Conservation (phyloP, 2,888 invertebrate genomes). For the Alentia gelatinosa region DNA sequence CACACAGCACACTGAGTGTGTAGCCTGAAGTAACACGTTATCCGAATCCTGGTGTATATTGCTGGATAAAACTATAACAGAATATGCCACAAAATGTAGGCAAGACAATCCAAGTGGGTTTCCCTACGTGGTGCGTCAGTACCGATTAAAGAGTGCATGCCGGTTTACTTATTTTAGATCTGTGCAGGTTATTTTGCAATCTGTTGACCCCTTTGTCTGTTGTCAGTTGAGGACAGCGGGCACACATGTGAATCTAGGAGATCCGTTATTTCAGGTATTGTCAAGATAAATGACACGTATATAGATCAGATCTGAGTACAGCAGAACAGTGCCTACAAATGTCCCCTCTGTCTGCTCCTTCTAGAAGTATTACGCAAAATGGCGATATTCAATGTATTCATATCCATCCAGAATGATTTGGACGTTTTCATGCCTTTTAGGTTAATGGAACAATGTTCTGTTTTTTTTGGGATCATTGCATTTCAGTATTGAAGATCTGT, state of each 20-base stretch:
- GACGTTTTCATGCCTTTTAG: not conserved
- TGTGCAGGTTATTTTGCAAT: not conserved
- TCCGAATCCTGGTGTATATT: not conserved
- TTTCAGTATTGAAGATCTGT: slow-evolving; percentile 40
- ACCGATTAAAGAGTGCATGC: not conserved
- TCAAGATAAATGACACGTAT: not conserved
- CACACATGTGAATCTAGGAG: not conserved
- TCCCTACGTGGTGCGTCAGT: not conserved
- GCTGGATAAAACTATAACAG: not conserved
- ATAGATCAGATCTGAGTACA: not conserved
- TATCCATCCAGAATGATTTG: slow-evolving; percentile 26
- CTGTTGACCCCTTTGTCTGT: not conserved
- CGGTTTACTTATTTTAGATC: not conserved
- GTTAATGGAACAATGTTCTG: not conserved
- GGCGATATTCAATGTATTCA: too few species aligned
- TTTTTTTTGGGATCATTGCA: slow-evolving; percentile 2
- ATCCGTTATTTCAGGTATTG: not conserved
- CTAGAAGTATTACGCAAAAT: not conserved
- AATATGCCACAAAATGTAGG: not conserved
- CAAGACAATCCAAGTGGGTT: not conserved
- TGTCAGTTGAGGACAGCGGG: not conserved
- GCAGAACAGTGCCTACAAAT: not conserved
- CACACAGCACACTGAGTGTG: too few species aligned
- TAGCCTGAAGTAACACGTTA: not conserved
- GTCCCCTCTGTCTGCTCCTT: not conserved